Evolutionary conservation across 2,888 invertebrate species (phyloP), one percentile per base, ranked within the genome.

Genomic region (Autographa gamma): DNA sequence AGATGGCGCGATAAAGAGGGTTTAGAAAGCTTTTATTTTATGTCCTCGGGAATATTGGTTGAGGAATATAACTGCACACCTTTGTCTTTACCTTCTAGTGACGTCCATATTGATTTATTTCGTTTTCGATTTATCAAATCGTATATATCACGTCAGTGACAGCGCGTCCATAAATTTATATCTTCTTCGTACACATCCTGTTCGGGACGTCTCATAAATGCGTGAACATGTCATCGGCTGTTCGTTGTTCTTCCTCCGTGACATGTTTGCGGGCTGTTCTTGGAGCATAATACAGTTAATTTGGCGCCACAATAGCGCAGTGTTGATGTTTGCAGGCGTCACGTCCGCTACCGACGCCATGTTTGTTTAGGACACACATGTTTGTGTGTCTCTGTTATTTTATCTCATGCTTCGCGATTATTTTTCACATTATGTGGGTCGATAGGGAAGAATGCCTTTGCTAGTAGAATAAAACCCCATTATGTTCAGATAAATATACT

Each of bases 371-470:
- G 83, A 77, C 81, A 63, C 41, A 79, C 71, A 71, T 82, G 78
- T 82, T 83, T 84, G 80, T 82, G 75, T 84, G 76, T 83, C 83
- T 87, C 84, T 86, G 83, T 84, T 83, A 84, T 87, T 85, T 77
- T 81, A 81, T 82, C 82, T 82, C 71, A 63, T 73, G 58, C 68
- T 64, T 73, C 75, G 71, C 77, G 69, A 76, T 79, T 84, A 81
- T 82, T 80, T 77, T 81, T 76, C 64, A 71, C 69, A 74, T 74
- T 77, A 73, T 71, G 63, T 73, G 66, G 67, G 69, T 62, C 61
- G 61, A 48, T 60, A 58, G 11, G 25, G 60, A 54, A 58, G 32
- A 59, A 54, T 25, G 16, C 34, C 43, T 63, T 61, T 25, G 48
- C 14, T 34, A 34, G 43, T 14, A 16, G 43, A 43, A 16, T 43